Percentiles rank a stretch among this genome's conserved stretches.
phyloP scores from a whole-genome alignment of 2,113 vertebrate genomes.

The Cardinalis cardinalis region DNA sequence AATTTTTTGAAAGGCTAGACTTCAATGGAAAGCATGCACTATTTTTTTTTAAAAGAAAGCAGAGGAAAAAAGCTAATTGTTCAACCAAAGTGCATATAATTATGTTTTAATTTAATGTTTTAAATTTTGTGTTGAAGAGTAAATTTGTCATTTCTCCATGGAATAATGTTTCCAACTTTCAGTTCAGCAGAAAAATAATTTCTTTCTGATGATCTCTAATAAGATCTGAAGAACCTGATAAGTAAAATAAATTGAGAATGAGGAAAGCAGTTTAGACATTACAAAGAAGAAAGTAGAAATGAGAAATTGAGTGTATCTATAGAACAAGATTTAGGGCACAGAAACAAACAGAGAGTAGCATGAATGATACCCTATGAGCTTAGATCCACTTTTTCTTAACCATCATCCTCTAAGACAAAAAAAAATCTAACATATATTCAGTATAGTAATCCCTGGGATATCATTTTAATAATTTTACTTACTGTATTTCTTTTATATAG shows the following conservation, averaged over 20 bases:
- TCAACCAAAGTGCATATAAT: neutral
- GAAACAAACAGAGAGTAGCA: neutral
- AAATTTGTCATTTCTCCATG: neutral
- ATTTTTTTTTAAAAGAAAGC: neutral
- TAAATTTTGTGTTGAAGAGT: neutral
- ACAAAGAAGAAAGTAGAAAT: neutral
- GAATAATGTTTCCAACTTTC: neutral
- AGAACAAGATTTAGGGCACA: neutral
- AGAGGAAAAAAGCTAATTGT: neutral
- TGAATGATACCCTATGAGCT: neutral
- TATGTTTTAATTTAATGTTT: neutral
- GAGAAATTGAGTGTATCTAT: neutral
- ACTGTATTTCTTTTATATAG: slow-evolving; percentile 1
- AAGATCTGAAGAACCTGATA: neutral
- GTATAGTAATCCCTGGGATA: neutral
- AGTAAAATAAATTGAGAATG: neutral
- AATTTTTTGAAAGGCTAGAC: neutral
- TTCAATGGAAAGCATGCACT: neutral
- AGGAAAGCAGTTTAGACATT: neutral
- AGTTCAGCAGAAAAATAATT: neutral
- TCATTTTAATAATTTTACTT: neutral
- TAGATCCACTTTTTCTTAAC: neutral
- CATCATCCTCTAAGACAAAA: neutral
- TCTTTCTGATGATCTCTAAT: neutral
- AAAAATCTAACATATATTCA: neutral